Evolutionary conservation across 2,888 invertebrate species (phyloP), one percentile per base, ranked within the genome.

Genomic region (Ichneumon xanthorius): DNA sequence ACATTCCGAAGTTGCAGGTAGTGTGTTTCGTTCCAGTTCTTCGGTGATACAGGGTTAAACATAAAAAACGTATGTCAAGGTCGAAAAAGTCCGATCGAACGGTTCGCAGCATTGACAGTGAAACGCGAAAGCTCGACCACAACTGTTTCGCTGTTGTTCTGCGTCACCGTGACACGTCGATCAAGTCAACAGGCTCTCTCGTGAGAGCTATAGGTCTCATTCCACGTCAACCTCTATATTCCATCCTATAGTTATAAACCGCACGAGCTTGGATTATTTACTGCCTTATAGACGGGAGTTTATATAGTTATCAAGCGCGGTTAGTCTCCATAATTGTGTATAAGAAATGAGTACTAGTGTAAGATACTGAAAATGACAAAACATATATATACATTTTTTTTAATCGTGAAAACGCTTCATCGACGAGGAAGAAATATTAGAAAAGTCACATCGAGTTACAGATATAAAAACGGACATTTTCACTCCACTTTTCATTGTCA

Each of bases 11-110:
- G 68, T 63, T 48, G 33, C 58, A 45, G 50, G 37, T 2, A 37
- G 16, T 33, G 33, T 14, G 22, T 19, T 11, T 7, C 63, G 40
- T 72, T 45, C 26, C 63, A 71, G 70, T 70, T 76, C 40, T 76
- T 73, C 70, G 81, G 76, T 81, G 30, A 70, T 53, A 81, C 81
- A 81, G 81, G 81, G 81, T 81, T n/a, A 70, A 65, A 76, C 55
- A 16, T 55, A 55, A 37, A 7, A 26, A 55, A 55, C 16, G 30
- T 45, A 50, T 40, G 63, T 79, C 9, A 65, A 55, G 37, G 30
- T 26, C 45, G 40, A 55, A 45, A 50, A 53, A 40, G 14, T n/a
- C 33, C 30, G 80, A 80, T 72, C 53, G 65, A 80, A 67, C 65
- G 53, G 68, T 37, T 80, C 6, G 45, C 65, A 48, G 68, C 53